Evolutionary conservation across 2,113 vertebrate species (phyloP), one percentile per base, ranked within the genome.

Genomic region (Platysternon megacephalum): DNA sequence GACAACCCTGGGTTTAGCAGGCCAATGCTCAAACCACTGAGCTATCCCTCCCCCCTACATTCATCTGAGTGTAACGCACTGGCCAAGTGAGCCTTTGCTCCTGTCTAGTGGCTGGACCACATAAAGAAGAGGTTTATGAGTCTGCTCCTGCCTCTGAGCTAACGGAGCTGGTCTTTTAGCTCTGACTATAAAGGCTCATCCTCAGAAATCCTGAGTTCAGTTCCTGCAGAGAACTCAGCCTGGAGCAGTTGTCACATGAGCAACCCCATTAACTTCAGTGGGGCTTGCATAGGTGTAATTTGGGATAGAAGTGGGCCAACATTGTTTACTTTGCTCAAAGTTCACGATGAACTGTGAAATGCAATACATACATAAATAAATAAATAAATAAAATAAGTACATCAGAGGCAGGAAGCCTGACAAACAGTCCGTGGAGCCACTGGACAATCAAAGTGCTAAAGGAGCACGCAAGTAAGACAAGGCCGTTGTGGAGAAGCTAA

Each of bases 241-340:
- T 87, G 82, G 91, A 89, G 78, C 61, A 90, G 39, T 12, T 91
- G 52, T 92, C 81, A 32, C 39, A 39, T 51, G 32, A 89, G 58
- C 72, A 78, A 94, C 91, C 78, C 85, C 93, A 82, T 10, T 82
- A 90, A 96, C 86, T 95, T 90, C 52, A 82, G 83, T 5, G 4
- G 76, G 82, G 61, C 3, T 65, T 35, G 32, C 61, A n/a, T 17
- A n/a, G 14, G 21, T 86, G 76, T 87, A 48, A 94, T 85, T 49
- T 72, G 48, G 55, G 72, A 80, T 93, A 72, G 88, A 92, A 61
- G 0, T 2, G 65, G 51, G 44, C 35, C 44, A 86, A 52, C 32
- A 39, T 52, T 91, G 87, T 94, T 95, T 94, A 84, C 78, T 90
- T 61, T 80, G 12, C 65, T 55, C 84, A 84, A 55, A 87, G 32